Evolutionary conservation across 2,888 invertebrate genomes (phyloP).

Genomic region (Synergus japonicus): DNA sequence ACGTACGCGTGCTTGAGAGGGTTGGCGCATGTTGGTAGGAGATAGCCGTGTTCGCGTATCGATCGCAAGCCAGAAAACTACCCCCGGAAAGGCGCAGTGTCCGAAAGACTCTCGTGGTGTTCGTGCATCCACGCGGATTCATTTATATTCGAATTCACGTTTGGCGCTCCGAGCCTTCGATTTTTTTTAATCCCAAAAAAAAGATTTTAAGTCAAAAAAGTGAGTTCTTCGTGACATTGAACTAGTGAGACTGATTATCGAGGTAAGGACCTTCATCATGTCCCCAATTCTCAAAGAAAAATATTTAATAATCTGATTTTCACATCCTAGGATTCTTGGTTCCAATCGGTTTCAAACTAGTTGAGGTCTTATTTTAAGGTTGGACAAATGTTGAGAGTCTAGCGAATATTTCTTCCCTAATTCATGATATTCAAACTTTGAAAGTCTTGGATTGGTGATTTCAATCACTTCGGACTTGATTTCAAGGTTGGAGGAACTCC

Average conservation of each 20-base stretch:
- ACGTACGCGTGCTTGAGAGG: conserved; percentile 62
- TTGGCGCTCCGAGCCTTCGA: conserved; percentile 42
- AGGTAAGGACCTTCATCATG: neutral
- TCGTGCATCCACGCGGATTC: conserved; percentile 53
- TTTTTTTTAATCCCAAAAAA: conserved; percentile 25
- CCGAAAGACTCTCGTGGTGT: conserved; percentile 55
- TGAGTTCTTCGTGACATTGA: conserved; percentile 31
- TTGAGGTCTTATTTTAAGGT: neutral
- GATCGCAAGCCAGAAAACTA: conserved; percentile 57
- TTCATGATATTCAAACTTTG: neutral
- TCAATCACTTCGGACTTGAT: neutral
- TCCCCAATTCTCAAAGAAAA: neutral
- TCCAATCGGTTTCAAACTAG: neutral
- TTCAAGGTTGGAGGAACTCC: neutral
- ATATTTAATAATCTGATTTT: neutral
- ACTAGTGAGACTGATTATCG: conserved; percentile 39
- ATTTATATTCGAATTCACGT: conserved; percentile 42
- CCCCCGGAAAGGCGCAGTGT: conserved; percentile 58
- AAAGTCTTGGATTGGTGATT: neutral
- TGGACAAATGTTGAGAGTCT: neutral
- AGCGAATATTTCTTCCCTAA: neutral
- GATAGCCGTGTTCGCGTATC: conserved; percentile 55
- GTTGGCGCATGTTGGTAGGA: conserved; percentile 58
- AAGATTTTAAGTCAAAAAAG: neutral
- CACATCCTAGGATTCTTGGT: neutral